These are phyloP conservation scores for Leptinotarsa juncta DNA, from an alignment of 2,888 invertebrate genomes.

Conservation along the genomic window DNA sequence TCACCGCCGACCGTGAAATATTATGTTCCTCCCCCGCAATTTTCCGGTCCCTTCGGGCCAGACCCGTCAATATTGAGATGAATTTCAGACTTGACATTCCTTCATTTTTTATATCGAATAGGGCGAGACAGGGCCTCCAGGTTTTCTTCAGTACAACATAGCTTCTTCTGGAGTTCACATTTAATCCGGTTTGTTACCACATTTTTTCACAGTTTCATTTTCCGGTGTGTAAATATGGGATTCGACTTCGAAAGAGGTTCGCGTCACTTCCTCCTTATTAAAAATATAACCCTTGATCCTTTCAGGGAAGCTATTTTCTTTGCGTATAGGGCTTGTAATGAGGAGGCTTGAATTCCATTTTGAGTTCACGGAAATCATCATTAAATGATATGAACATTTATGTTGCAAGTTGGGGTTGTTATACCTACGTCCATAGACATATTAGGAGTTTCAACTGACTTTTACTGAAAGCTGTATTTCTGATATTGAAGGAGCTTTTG, in stretches of 20 bases:
- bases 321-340: no score
- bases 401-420: no score
- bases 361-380: no score
- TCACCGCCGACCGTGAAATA: neutral
- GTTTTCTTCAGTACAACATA: neutral
- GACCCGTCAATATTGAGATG: slow-evolving; percentile 10
- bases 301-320: neutral
- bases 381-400: no score
- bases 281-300: neutral
- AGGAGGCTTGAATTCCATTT: no score
- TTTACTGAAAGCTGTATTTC: no score
- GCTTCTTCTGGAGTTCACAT: neutral
- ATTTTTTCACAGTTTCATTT: neutral
- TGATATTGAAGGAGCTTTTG: no score
- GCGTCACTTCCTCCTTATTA: neutral
- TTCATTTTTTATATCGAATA: neutral
- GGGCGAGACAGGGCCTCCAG: neutral
- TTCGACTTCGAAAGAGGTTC: neutral
- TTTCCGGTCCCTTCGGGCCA: neutral
- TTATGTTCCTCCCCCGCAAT: neutral
- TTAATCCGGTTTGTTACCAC: neutral
- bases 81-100: neutral
- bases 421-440: no score
- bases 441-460: no score
- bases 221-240: neutral